These are phyloP conservation scores for Invenusta paracnida DNA, from an alignment of 2,888 invertebrate genomes.

Conservation along the genomic window DNA sequence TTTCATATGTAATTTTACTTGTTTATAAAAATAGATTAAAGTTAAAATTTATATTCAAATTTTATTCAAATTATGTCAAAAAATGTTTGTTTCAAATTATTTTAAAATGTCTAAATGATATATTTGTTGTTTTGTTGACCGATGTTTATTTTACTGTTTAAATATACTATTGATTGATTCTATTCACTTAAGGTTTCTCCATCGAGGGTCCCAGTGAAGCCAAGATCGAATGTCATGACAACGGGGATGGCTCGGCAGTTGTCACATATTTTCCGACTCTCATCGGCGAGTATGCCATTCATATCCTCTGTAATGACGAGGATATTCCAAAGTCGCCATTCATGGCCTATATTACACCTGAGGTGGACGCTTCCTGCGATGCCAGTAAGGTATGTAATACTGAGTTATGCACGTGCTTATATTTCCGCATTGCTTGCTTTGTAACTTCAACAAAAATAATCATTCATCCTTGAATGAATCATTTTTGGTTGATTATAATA, in stretches of 20 bases:
- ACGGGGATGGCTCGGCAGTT: conserved; percentile 34
- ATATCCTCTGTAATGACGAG: conserved; percentile 34
- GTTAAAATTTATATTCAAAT: no score
- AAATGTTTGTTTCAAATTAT: no score
- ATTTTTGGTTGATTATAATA: no score
- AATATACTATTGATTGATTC: no score
- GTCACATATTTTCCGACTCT: conserved; percentile 32
- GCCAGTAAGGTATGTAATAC: not conserved
- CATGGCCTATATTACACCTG: conserved; percentile 71
- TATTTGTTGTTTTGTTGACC: no score
- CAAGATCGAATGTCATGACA: conserved; percentile 37
- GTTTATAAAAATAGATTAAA: no score
- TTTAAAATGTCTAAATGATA: no score
- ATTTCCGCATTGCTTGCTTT: not conserved
- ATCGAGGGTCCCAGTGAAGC: conserved; percentile 37
- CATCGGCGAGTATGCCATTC: conserved; percentile 33
- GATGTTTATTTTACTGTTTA: no score
- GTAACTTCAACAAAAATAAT: no score
- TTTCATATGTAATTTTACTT: no score
- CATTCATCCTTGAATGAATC: no score
- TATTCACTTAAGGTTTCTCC: conserved; percentile 48
- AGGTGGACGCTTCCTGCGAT: conserved; percentile 32
- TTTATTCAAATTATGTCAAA: no score
- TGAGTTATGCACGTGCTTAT: not conserved
- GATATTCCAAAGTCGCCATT: conserved; percentile 37